A percentile compares a stretch with the other conserved stretches of the same genome.
phyloP scores from a whole-genome alignment of 2,888 invertebrate genomes.

The Hartigia nigra region DNA sequence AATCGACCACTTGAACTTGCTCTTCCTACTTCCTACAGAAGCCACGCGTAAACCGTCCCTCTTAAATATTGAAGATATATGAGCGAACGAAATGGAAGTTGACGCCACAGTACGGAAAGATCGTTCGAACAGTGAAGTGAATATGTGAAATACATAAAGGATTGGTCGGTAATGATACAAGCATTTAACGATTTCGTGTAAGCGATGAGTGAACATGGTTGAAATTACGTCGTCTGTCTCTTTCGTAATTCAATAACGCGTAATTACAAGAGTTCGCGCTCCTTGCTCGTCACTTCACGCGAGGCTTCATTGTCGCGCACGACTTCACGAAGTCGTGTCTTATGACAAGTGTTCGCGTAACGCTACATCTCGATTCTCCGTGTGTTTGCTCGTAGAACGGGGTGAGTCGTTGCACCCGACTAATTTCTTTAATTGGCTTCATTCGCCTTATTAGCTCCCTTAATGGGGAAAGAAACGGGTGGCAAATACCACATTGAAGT shows the following conservation, averaged over 20 bases:
- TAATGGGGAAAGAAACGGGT: slow-evolving; percentile 49
- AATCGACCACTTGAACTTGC: neutral
- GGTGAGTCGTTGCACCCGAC: slow-evolving; percentile 36
- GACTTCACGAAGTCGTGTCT: neutral
- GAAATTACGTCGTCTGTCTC: neutral
- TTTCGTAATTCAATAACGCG: neutral
- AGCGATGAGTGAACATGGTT: neutral
- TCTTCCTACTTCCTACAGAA: no score
- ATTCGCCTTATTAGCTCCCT: slow-evolving; percentile 42
- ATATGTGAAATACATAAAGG: neutral
- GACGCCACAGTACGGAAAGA: neutral
- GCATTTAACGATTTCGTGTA: neutral
- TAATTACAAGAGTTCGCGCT: neutral
- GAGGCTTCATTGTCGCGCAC: neutral
- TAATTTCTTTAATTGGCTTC: slow-evolving; percentile 46
- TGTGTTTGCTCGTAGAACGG: neutral
- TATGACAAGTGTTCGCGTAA: neutral
- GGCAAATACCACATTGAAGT: slow-evolving; percentile 10
- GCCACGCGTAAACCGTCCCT: no score
- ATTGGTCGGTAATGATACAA: neutral
- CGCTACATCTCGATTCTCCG: no score
- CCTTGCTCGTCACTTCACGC: neutral
- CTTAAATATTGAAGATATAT: no score
- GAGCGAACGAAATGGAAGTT: neutral
- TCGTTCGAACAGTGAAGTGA: neutral